These are phyloP conservation scores for Elmis aenea DNA, from an alignment of 2,888 invertebrate genomes.

Conservation along the genomic window DNA sequence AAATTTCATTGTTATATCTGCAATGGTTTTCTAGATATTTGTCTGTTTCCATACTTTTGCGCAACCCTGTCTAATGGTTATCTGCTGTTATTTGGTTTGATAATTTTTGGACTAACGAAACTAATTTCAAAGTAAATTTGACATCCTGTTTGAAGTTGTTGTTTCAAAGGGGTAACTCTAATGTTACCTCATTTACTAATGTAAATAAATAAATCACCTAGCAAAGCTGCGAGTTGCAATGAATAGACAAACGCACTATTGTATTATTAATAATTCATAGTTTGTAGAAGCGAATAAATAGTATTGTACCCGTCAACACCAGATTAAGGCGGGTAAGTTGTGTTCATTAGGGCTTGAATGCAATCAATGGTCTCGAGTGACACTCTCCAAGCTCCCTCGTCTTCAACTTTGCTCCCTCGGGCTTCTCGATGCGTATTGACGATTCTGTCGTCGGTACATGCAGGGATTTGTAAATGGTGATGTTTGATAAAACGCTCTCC, in stretches of 20 bases:
- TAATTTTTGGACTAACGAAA: too few species aligned
- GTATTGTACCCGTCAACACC: conserved; percentile 18
- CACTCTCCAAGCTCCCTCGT: conserved; percentile 13
- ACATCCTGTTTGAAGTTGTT: too few species aligned
- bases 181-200: too few species aligned
- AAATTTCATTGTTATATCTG: too few species aligned
- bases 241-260: conserved; percentile 15
- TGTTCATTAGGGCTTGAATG: conserved; percentile 21
- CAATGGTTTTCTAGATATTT: too few species aligned
- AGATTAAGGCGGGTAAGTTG: conserved; percentile 22
- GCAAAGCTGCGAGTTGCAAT: conserved; percentile 6
- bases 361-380: conserved; percentile 21
- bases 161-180: too few species aligned
- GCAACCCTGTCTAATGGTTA: too few species aligned
- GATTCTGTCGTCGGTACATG: not conserved
- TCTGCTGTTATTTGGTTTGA: too few species aligned
- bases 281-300: conserved; percentile 16
- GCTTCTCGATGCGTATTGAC: conserved; percentile 10
- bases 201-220: conserved; percentile 17
- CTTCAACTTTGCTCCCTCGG: conserved; percentile 12
- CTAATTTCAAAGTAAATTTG: too few species aligned
- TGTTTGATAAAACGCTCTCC: too few species aligned
- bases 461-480: conserved; percentile 9
- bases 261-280: conserved; percentile 18
- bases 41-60: too few species aligned